Evolutionary conservation across 2,888 invertebrate species (phyloP).

Genomic region (Pterostichus niger): DNA sequence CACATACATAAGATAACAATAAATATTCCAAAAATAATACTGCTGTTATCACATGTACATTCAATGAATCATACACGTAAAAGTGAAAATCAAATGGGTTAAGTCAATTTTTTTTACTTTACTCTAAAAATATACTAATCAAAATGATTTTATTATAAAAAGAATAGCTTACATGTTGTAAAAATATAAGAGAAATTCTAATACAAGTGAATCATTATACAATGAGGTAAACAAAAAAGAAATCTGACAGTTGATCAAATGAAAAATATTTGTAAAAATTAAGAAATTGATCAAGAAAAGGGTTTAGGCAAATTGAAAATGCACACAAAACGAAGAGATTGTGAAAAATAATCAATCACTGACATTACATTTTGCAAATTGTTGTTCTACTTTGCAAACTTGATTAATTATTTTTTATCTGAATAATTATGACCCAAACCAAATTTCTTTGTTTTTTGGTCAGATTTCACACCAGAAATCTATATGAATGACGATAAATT

Average conservation of each 20-base stretch:
- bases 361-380: too few species aligned
- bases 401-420: slow-evolving; percentile 8
- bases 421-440: not conserved
- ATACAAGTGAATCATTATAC: not conserved
- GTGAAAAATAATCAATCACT: too few species aligned
- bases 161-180: not conserved
- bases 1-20: too few species aligned
- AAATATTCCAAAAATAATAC: not conserved
- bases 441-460: slow-evolving; percentile 1
- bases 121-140: not conserved
- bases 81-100: not conserved
- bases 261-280: slow-evolving; percentile 9
- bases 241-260: slow-evolving; percentile 14
- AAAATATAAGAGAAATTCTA: not conserved
- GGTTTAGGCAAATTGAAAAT: not conserved
- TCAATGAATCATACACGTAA: too few species aligned
- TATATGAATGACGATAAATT: slow-evolving; percentile 34
- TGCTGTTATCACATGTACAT: too few species aligned
- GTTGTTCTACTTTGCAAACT: not conserved
- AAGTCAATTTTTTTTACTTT: not conserved
- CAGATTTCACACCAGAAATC: not conserved
- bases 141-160: not conserved
- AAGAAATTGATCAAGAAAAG: not conserved
- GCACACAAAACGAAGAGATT: not conserved
- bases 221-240: slow-evolving; percentile 40